These are phyloP conservation scores for Cosmopolites sordidus DNA, from an alignment of 2,888 invertebrate species.

Conservation along the genomic window DNA sequence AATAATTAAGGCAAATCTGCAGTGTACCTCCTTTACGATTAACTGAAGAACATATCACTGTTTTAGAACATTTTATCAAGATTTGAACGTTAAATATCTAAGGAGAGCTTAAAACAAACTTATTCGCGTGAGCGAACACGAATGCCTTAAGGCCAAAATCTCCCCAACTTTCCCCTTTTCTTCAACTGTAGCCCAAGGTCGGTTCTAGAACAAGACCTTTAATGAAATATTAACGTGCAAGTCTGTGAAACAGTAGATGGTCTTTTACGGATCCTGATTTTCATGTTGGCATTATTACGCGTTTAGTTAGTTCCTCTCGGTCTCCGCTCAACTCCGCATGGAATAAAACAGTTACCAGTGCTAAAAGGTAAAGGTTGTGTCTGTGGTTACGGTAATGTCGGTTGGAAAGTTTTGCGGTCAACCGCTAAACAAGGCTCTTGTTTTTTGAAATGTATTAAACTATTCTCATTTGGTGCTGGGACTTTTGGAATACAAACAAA, in stretches of 20 bases:
- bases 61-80: no score
- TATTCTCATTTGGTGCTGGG: no score
- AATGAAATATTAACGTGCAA: constrained; percentile 22
- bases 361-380: constrained; percentile 18
- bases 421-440: no score
- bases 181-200: constrained; percentile 5
- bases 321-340: constrained; percentile 15
- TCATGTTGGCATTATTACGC: constrained; percentile 32
- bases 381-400: constrained; percentile 4
- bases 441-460: no score
- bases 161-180: constrained; percentile 3
- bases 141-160: constrained; percentile 5
- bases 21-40: no score
- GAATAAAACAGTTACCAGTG: constrained; percentile 17
- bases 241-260: constrained; percentile 13
- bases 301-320: constrained; percentile 18
- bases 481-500: no score
- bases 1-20: no score
- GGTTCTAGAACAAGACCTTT: constrained; percentile 17
- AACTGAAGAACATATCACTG: no score
- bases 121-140: not conserved
- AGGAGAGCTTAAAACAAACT: no score
- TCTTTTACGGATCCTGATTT: constrained; percentile 35
- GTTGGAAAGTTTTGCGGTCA: not conserved
- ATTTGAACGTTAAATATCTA: no score